phyloP scores from a whole-genome alignment of 1,140 invertebrate genomes.

The Zaprionus tsacasi region DNA sequence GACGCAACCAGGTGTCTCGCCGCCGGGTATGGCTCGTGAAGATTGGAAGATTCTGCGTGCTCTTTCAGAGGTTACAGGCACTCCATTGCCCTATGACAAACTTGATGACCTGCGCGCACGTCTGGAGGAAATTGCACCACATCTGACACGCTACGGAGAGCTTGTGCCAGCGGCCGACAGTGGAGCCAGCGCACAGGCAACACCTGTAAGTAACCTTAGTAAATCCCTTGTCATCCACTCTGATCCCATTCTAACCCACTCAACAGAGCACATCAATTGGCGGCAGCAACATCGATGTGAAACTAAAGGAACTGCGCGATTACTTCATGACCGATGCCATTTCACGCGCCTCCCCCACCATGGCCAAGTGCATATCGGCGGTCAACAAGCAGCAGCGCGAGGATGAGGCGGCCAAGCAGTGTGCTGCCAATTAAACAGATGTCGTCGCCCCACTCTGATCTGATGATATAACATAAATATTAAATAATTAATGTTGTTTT shows the following conservation, averaged over 20 bases:
- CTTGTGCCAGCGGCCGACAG: constrained; percentile 94
- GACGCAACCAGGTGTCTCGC: constrained; percentile 94
- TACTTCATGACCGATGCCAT: constrained; percentile 99
- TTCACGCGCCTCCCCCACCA: constrained; percentile 97
- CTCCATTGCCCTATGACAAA: constrained; percentile 94
- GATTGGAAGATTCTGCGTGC: constrained; percentile 99
- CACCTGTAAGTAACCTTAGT: constrained; percentile 85
- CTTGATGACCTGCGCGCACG: constrained; percentile 93
- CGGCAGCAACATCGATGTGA: constrained; percentile 88
- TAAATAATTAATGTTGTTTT: constrained; percentile 71
- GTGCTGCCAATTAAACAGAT: constrained; percentile 56
- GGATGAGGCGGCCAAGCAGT: constrained; percentile 59
- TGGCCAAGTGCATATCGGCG: constrained; percentile 99
- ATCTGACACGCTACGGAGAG: constrained; percentile 92
- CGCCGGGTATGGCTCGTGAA: constrained; percentile 96
- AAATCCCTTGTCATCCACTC: too few relatives aligned
- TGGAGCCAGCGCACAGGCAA: constrained; percentile 89
- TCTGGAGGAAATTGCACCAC: constrained; percentile 94
- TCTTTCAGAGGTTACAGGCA: constrained; percentile 90
- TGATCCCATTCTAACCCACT: not conserved
- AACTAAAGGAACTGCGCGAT: constrained; percentile 93
- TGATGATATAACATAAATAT: constrained; percentile 59
- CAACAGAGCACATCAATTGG: constrained; percentile 85
- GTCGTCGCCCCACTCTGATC: constrained; percentile 34
- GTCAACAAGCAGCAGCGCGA: constrained; percentile 87